Base-by-base conservation (phyloP, 2,113 vertebrate genomes). In the Boulengeromyrus knoepffleri region DNA sequence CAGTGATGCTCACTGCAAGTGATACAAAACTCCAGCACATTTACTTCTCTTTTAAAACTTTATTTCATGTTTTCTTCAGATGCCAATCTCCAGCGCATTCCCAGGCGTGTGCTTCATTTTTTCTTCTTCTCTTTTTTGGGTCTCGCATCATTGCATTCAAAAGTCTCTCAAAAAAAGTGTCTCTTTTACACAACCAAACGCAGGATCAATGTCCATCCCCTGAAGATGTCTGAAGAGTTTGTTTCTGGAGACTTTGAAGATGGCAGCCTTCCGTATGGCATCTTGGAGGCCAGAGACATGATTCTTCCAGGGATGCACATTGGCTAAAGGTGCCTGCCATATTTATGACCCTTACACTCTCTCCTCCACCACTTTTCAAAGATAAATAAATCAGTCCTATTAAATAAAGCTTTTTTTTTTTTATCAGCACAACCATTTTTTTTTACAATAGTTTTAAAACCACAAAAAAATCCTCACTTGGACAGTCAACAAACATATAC, bases 401-500 rank as follows among this genome's bases (percentile, higher is more conserved):
- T 94, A 94, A 94, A 92, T 94, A 96, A 96, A 96, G 95, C 95
- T 70, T 70, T 58, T 96, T 70, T 58, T 96, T 31, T 93, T 96
- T 94, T 19, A 53, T 89, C 74, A 89, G 42, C 92, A 95, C 95
- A 93, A 95, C 94, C 95, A 94, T 94, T 93, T 94, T 93, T 56
- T 92, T 92, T 94, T 93, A 90, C 70, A 87, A 93, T 93, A 93
- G 93, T 91, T 24, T 91, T 89, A 94, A 94, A 94, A 93, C 94
- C 94, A 95, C 95, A 95, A 94, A 93, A 93, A 94, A 95, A 92
- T 53, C 56, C 74, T 92, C 94, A 96, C 94, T 94, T 91, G 93
- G 94, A 96, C 95, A 93, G 94, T 95, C 94, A 94, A 96, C 95
- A 94, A 95, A 96, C 95, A 96, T 94, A 94, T 94, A 96, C 93